Conservation (phyloP, 2,888 invertebrate species). For the Chymomyza fuscimana region DNA sequence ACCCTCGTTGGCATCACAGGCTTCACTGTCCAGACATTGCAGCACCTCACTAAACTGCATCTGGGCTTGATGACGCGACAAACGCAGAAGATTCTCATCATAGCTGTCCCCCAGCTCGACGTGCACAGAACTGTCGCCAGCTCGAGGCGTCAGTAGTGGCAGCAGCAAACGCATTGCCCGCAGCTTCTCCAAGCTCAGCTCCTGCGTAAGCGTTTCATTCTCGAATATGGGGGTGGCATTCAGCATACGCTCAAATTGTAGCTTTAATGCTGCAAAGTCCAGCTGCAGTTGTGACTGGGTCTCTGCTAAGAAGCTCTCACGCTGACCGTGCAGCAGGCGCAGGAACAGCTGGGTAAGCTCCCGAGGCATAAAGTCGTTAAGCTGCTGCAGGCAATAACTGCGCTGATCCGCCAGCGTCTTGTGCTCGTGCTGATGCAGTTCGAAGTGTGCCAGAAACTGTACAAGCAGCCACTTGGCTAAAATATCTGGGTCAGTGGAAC, state of each 20-base stretch:
- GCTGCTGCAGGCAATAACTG: conserved; percentile 60
- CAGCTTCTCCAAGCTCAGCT: conserved; percentile 63
- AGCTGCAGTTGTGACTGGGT: conserved; percentile 37
- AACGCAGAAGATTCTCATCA: conserved; percentile 61
- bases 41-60: conserved; percentile 43
- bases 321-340: conserved; percentile 55
- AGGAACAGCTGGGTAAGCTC: conserved; percentile 57
- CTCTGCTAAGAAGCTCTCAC: conserved; percentile 24
- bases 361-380: conserved; percentile 63
- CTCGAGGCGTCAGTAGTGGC: conserved; percentile 32
- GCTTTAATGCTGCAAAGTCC: conserved; percentile 59
- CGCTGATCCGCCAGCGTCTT: conserved; percentile 52
- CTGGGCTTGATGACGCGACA: conserved; percentile 44
- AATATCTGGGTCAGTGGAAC: conserved; percentile 36
- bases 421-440: conserved; percentile 66
- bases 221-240: conserved; percentile 64
- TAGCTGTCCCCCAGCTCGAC: conserved; percentile 38
- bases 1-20: conserved; percentile 27
- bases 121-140: neutral
- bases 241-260: conserved; percentile 66
- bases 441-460: conserved; percentile 72
- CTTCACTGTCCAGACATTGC: conserved; percentile 15
- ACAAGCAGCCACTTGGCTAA: conserved; percentile 69
- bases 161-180: conserved; percentile 64
- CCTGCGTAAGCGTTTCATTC: conserved; percentile 47